These are phyloP conservation scores for Sebastiscus tertius DNA, from an alignment of 2,797 vertebrate genomes.

Conservation along the genomic window DNA sequence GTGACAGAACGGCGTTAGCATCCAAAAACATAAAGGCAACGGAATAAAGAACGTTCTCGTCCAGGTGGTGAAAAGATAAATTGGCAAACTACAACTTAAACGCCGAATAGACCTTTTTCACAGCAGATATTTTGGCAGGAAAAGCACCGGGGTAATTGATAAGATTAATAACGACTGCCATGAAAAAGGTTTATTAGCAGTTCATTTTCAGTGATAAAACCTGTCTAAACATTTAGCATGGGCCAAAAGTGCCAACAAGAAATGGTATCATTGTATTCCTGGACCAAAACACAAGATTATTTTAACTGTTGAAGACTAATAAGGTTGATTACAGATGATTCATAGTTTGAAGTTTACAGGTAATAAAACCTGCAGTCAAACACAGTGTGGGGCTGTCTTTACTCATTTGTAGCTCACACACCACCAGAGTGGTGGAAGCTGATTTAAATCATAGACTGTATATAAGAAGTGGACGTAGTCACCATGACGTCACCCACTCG, in stretches of 20 bases:
- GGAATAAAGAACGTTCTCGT: not conserved
- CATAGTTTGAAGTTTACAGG: not conserved
- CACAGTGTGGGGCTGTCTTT: not conserved
- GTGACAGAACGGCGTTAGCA: not conserved
- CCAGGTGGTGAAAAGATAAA: not conserved
- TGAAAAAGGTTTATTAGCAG: not conserved
- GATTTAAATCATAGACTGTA: not conserved
- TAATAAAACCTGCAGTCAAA: not conserved
- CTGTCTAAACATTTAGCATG: not conserved
- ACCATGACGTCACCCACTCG: too few species aligned
- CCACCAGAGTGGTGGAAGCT: not conserved
- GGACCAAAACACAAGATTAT: not conserved
- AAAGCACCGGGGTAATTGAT: not conserved
- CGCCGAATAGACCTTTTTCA: not conserved
- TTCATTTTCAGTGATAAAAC: not conserved
- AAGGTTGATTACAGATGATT: not conserved
- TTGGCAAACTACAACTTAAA: not conserved
- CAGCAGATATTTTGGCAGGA: not conserved
- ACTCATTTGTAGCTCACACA: not conserved
- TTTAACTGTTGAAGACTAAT: not conserved
- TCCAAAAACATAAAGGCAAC: constrained; percentile 4
- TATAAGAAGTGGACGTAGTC: too few species aligned
- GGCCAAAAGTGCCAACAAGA: not conserved
- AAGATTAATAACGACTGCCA: not conserved
- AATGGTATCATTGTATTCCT: not conserved